phyloP scores from a whole-genome alignment of 2,888 invertebrate genomes.

The Agonopterix subpropinquella region DNA sequence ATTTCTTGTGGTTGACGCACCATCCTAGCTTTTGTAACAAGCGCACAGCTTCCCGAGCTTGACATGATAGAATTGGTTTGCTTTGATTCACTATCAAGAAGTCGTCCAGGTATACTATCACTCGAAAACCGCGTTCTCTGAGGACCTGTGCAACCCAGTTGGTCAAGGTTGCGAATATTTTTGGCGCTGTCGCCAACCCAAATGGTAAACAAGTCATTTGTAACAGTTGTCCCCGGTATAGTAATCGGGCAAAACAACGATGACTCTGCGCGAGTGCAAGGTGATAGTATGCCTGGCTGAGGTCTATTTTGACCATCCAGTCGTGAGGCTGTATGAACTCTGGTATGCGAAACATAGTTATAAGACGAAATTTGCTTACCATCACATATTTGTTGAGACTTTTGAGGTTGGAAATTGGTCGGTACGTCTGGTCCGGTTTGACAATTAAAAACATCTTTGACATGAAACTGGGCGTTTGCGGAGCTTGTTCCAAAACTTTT shows the following conservation, averaged over 20 bases:
- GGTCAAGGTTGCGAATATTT: conserved; percentile 3
- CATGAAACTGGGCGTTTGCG: conserved; percentile 16
- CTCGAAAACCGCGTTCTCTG: neutral
- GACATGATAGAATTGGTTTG: neutral
- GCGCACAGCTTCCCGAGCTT: neutral
- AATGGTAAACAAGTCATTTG: conserved; percentile 7
- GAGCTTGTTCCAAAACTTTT: conserved; percentile 8
- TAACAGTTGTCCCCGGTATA: conserved; percentile 9
- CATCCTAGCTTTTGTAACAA: conserved; percentile 10
- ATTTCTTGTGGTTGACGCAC: conserved; percentile 14
- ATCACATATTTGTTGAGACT: conserved; percentile 16
- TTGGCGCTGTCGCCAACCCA: conserved; percentile 2
- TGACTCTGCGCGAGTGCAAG: conserved; percentile 11
- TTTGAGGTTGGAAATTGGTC: conserved; percentile 21
- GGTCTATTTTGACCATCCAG: conserved; percentile 20
- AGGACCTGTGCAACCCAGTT: conserved; percentile 3
- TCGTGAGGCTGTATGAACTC: conserved; percentile 20
- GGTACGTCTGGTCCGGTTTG: conserved; percentile 15
- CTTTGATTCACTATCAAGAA: neutral
- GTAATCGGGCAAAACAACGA: conserved; percentile 16
- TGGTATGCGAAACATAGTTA: conserved; percentile 16
- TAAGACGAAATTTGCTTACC: conserved; percentile 14
- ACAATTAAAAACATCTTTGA: conserved; percentile 20
- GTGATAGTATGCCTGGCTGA: conserved; percentile 20
- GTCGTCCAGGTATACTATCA: neutral